Conservation (phyloP, 2,113 vertebrate species). For the Aix galericulata region DNA sequence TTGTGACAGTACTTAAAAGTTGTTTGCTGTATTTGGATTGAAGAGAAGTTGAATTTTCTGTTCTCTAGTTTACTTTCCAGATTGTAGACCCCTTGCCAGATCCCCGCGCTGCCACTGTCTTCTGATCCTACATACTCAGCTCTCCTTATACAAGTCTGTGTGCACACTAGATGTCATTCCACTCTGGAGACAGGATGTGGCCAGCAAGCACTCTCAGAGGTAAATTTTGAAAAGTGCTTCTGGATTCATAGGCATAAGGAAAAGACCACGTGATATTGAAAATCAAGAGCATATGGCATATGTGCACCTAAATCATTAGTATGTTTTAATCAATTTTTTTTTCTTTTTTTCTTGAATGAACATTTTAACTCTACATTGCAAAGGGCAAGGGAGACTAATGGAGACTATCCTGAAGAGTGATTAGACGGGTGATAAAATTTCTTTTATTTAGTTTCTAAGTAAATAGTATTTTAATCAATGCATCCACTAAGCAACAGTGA, state of each 20-base stretch:
- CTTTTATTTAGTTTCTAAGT: slow-evolving; percentile 60
- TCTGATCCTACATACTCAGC: background rate
- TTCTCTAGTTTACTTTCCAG: background rate
- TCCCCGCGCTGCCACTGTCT: background rate
- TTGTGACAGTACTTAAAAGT: background rate
- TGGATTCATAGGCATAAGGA: background rate
- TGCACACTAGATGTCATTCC: background rate
- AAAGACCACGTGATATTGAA: background rate
- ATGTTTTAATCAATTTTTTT: background rate
- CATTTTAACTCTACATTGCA: slow-evolving; percentile 47
- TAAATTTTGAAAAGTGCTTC: background rate
- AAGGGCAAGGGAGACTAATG: slow-evolving; percentile 31
- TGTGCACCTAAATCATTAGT: background rate
- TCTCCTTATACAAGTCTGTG: background rate
- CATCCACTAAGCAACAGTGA: slow-evolving; percentile 24
- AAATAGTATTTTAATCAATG: slow-evolving; percentile 60
- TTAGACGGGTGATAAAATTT: slow-evolving; percentile 39
- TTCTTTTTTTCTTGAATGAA: slow-evolving; percentile 2
- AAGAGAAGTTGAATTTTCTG: background rate
- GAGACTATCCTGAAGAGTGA: slow-evolving; percentile 29
- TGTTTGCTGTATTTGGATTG: background rate
- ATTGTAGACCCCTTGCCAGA: background rate
- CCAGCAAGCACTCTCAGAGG: background rate
- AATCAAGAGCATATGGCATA: background rate
- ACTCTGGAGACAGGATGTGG: background rate